Percentiles rank a stretch among this genome's conserved stretches.
These are phyloP conservation scores for Sebastes oblongus DNA, from an alignment of 2,797 vertebrate species.

Conservation along the genomic window DNA sequence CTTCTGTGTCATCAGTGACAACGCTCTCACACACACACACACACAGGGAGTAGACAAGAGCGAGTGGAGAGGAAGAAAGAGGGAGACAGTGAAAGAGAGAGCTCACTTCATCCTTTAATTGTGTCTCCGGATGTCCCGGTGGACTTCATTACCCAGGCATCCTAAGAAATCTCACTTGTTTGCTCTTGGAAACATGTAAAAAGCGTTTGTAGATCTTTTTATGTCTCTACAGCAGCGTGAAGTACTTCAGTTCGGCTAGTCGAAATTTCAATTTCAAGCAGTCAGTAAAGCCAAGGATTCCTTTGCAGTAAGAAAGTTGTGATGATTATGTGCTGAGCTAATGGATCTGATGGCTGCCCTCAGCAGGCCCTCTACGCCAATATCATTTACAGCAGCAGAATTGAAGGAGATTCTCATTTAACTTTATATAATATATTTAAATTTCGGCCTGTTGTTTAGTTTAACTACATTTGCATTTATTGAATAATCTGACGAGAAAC, in stretches of 20 bases:
- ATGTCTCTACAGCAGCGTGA: conserved; percentile 41
- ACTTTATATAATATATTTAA: neutral
- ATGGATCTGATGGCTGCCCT: conserved; percentile 24
- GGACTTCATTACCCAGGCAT: conserved; percentile 75
- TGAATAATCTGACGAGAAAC: neutral
- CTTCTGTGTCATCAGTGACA: conserved; percentile 72
- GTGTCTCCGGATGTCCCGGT: conserved; percentile 62
- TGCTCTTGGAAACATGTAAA: conserved; percentile 60
- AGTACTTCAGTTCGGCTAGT: conserved; percentile 22
- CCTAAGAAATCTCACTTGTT: conserved; percentile 71
- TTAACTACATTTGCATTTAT: neutral
- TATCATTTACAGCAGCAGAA: neutral
- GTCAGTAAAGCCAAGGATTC: conserved; percentile 1
- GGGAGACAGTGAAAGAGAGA: conserved; percentile 36
- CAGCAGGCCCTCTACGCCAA: neutral
- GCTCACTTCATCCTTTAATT: conserved; percentile 65
- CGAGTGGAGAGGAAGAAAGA: conserved; percentile 24
- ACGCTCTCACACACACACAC: conserved; percentile 21
- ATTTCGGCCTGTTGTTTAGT: neutral
- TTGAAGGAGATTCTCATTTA: neutral
- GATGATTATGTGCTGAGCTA: conserved; percentile 28
- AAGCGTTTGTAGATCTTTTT: conserved; percentile 58
- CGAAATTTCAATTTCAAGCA: conserved; percentile 26
- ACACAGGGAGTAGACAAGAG: conserved; percentile 47
- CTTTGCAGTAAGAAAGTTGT: conserved; percentile 14